Conservation (phyloP, 2,888 invertebrate species). For the Apodemia mormo region DNA sequence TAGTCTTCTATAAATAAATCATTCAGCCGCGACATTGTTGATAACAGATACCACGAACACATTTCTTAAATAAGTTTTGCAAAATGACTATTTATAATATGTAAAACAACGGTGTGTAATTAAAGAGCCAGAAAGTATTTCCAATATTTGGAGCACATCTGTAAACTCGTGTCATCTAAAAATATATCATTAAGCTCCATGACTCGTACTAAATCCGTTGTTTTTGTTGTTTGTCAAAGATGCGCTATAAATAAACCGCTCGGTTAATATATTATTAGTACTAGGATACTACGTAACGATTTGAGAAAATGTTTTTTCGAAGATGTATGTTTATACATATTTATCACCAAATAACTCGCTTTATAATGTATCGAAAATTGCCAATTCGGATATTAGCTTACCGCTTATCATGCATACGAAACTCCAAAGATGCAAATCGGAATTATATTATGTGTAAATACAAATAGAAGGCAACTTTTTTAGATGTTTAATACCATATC, state of each 20-base stretch:
- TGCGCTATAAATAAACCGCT: background rate
- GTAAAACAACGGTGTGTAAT: background rate
- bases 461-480: too few relatives aligned
- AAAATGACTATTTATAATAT: background rate
- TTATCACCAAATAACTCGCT: background rate
- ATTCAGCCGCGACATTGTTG: background rate
- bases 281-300: background rate
- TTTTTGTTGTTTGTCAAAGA: slow-evolving; percentile 7
- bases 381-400: background rate
- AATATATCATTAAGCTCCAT: background rate
- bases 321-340: background rate
- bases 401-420: background rate
- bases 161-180: background rate
- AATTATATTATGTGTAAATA: too few relatives aligned
- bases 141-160: background rate
- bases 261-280: background rate
- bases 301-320: background rate
- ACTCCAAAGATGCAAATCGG: too few relatives aligned
- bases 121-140: background rate
- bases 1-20: background rate
- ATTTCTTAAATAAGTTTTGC: background rate
- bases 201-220: background rate
- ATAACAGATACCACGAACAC: background rate
- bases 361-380: background rate
- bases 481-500: too few relatives aligned